Evolutionary conservation across 2,113 vertebrate genomes (phyloP), one percentile per base, ranked within the genome.

Genomic region (Melanostigma gelatinosum): DNA sequence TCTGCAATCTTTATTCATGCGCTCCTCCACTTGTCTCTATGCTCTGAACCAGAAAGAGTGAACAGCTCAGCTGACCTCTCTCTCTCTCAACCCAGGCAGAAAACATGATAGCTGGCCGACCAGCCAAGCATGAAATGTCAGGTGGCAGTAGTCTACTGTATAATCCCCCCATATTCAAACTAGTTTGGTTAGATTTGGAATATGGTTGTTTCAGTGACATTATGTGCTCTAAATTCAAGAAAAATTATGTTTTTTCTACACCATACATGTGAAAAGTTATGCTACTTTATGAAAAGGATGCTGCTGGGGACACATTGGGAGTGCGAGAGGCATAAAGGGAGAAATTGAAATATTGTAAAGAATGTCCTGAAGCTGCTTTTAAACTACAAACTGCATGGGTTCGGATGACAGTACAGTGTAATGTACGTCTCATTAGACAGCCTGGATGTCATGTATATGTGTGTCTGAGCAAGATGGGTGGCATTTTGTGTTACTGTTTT

Each of bases 41-140:
- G 36, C 69, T 52, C 71, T 50, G 77, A 63, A 62, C 50, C 63
- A 78, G 36, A 60, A 11, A 40, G 52, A 84, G 77, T 12, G 69
- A 83, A 85, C 82, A 1, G 24, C 24, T n/a, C n/a, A 86, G 82
- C 77, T 89, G 87, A 92, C 73, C 64, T 24, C n/a, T 29, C 82
- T 72, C 62, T 55, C 73, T 80, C 82, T 87, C 80, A 85, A 80
- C 48, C 55, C 86, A 88, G 77, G 88, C 87, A 90, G 86, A 90
- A 92, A 90, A 91, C 74, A 72, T 27, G 85, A 86, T 86, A 36
- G 72, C 78, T 84, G 77, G 67, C 84, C n/a, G 18, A 15, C 44
- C 69, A 79, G 75, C 82, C 78, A 84, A 90, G 87, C 87, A 83
- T 91, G 72, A 91, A 90, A 88, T 90, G 86, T 93, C 89, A 93